Percentiles rank a stretch among this genome's conserved stretches.
These are phyloP conservation scores for Rhynchotus rufescens DNA, from an alignment of 2,797 vertebrate genomes.

Conservation along the genomic window DNA sequence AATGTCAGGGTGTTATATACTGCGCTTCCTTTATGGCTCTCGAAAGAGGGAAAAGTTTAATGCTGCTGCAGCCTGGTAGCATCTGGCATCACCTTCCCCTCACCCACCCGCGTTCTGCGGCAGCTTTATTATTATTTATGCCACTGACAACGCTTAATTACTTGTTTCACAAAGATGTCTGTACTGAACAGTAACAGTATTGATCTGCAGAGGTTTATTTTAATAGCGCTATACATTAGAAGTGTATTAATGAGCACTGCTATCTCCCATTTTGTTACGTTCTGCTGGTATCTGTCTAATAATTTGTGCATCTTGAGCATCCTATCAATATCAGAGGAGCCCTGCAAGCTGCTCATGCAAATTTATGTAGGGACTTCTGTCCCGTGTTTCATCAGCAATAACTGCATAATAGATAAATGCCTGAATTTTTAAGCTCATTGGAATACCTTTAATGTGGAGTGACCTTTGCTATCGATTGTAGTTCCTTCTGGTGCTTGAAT, in stretches of 20 bases:
- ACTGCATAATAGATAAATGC: slow-evolving; percentile 30
- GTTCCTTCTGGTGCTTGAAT: slow-evolving; percentile 30
- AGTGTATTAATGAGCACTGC: slow-evolving; percentile 17
- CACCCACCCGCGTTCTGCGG: background rate
- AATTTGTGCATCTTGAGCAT: background rate
- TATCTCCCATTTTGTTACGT: background rate
- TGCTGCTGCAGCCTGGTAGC: background rate
- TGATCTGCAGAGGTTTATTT: slow-evolving; percentile 9
- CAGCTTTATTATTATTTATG: background rate
- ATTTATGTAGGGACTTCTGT: background rate
- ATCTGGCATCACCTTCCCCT: background rate
- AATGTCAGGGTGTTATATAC: background rate
- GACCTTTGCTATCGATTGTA: slow-evolving; percentile 49
- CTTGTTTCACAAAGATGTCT: background rate
- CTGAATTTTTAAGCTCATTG: slow-evolving; percentile 35
- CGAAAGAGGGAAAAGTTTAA: background rate
- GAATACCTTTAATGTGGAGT: slow-evolving; percentile 47
- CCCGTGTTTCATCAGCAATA: slow-evolving; percentile 37
- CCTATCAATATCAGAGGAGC: background rate
- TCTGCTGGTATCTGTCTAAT: background rate
- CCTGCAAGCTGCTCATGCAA: background rate
- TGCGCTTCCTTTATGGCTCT: background rate
- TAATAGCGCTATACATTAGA: background rate
- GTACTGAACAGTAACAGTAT: background rate
- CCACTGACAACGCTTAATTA: background rate